phyloP scores from a whole-genome alignment of 2,888 invertebrate species.

The Sphecodes monilicornis region DNA sequence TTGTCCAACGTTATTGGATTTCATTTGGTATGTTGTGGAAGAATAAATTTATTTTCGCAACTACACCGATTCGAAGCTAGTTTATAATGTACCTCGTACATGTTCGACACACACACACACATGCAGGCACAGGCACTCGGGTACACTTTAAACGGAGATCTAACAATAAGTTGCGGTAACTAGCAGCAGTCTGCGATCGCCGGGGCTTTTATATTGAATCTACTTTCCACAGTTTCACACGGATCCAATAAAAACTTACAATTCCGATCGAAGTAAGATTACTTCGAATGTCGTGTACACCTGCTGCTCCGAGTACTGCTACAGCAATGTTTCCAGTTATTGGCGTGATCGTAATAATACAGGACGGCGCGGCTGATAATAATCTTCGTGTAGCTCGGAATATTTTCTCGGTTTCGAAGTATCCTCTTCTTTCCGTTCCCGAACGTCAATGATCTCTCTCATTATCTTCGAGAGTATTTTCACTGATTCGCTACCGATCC shows the following conservation, averaged over 20 bases:
- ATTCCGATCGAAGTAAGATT: constrained; percentile 22
- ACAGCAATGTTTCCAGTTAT: not conserved
- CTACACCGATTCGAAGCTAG: not conserved
- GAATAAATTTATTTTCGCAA: not conserved
- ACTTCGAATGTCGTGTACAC: not conserved
- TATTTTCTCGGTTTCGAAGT: not conserved
- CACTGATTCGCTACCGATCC: not conserved
- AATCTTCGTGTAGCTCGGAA: not conserved
- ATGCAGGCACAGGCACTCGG: not conserved
- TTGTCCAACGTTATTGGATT: no score
- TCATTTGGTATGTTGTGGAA: not conserved
- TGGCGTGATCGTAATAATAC: constrained; percentile 10
- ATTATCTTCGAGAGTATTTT: constrained; percentile 9
- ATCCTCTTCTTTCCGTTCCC: not conserved
- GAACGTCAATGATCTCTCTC: not conserved
- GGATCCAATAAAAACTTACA: constrained; percentile 12
- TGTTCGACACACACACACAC: not conserved
- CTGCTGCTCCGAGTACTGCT: not conserved
- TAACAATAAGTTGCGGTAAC: constrained; percentile 15
- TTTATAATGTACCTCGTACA: not conserved
- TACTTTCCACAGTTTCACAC: not conserved
- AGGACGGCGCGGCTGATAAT: not conserved
- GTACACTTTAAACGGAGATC: not conserved
- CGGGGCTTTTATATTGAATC: constrained; percentile 9
- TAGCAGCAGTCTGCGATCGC: constrained; percentile 1